Evolutionary conservation across 2,888 invertebrate species (phyloP).

Genomic region (Perithous albicinctus): DNA sequence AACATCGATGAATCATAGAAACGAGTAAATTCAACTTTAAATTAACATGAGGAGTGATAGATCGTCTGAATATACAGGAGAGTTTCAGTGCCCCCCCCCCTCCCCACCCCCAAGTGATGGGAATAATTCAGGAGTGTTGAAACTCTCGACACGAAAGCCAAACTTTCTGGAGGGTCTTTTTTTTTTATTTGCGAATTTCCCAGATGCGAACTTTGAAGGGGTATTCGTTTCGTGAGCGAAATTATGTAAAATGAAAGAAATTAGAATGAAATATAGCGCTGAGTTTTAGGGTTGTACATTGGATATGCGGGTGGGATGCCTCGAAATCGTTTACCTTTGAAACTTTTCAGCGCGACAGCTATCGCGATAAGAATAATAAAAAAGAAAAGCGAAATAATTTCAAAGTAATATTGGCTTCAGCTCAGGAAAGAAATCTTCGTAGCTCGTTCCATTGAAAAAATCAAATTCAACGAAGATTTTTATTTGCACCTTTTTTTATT

Average conservation of each 20-base stretch:
- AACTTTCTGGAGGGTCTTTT: background rate
- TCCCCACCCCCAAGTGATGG: background rate
- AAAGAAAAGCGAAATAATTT: background rate
- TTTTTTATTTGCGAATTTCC: background rate
- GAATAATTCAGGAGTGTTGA: background rate
- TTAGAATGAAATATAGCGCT: constrained; percentile 47
- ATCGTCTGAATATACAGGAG: background rate
- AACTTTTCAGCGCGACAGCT: constrained; percentile 16
- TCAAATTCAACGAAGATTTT: constrained; percentile 11
- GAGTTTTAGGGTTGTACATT: constrained; percentile 1
- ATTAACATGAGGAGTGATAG: constrained; percentile 17
- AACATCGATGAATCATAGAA: constrained; percentile 27
- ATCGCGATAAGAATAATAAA: background rate
- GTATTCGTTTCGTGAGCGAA: constrained; percentile 23
- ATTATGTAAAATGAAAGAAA: constrained; percentile 52
- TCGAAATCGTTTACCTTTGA: constrained; percentile 6
- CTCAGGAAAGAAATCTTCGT: background rate
- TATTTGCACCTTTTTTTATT: background rate
- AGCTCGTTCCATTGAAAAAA: background rate
- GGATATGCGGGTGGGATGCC: background rate
- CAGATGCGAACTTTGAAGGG: constrained; percentile 40
- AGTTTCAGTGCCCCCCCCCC: too few species aligned
- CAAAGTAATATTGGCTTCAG: constrained; percentile 13
- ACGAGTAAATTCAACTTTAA: constrained; percentile 26
- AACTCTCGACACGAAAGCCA: background rate